Evolutionary conservation across 1,140 invertebrate genomes (phyloP), one percentile per base, ranked within the genome.

Genomic region (Medauroidea extradentata): DNA sequence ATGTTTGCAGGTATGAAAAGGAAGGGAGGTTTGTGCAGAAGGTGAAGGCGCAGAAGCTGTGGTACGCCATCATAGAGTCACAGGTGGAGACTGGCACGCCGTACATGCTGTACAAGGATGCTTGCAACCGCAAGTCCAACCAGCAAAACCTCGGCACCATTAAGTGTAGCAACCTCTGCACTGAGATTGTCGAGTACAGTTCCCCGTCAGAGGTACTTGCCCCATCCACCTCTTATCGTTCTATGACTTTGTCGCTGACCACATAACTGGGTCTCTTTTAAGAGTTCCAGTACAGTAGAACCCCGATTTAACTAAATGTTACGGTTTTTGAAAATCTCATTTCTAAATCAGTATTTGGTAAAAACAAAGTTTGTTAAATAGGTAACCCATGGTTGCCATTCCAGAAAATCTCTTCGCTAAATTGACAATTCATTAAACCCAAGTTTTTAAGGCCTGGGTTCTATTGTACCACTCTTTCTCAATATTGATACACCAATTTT

Each of bases 111-210:
- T 99, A 97, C 71, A 99, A 98, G 77, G 98, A 99, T 79, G 84
- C 93, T 14, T 99, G 96, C 69, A 99, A 99, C 72, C 78, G 88
- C 8, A 99, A 99, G 78, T 94, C 91, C 51, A 99, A 99, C 75
- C 98, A 99, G 71, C 88, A 99, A 75, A 99, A 99, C 78, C 74
- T 99, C 18, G 98, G 97, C 24, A 99, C 97, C 4, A 99, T 99
- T 60, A 98, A 97, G 77, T 96, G 95, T 73, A 97, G 94, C 61
- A 99, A 99, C 77, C 78, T 99, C 14, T 99, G 96, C 72, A 99
- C 97, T 1, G 98, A 99, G 83, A 94, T 99, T 69, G 85, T 99
- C 1, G 88, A 99, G 75, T 99, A 97, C 72, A 91, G 88, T 13
- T 86, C 90, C 39, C 78, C 86, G 2, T 92, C 98, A 76, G 96